Evolutionary conservation across 2,888 invertebrate genomes (phyloP), one percentile per base, ranked within the genome.

Genomic region (Polylopha cassiicola): DNA sequence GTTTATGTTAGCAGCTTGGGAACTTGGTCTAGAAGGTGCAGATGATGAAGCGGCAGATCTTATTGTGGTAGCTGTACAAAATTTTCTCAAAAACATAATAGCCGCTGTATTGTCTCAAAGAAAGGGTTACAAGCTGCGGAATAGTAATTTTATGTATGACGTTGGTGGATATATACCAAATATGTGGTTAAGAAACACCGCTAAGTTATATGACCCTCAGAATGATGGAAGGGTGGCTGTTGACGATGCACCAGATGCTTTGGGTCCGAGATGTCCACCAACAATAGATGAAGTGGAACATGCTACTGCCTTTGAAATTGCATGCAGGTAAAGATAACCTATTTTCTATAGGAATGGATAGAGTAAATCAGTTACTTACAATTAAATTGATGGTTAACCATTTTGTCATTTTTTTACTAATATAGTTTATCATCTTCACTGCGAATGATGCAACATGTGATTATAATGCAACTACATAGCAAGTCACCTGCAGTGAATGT

Each of bases 1-100:
- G 43, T 89, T 97, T 55, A 89, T 95, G 73, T 87, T 97, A 5
- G 91, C 93, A 3, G 95, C 95, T 3, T 97, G 96, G 96, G 95
- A 97, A 61, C 89, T 90, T 30, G 95, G 95, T 0, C 87, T 97
- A 23, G 92, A 95, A 51, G 94, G 94, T 4, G 93, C 93, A 2
- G 93, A 95, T 46, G 94, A 95, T 58, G 90, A 88, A 47, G 94
- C 95, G 3, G 93, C 95, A 0, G 92, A 93, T 46, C 85, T 94
- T n/a, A 88, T 97, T 30, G 91, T 94, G 21, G 89, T 91, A 26
- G 94, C 95, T 1, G 92, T 95, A 1, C 81, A 91, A 82, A 88
- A 89, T 46, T 92, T 95, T 58, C 85, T 97, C 1, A 95, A 95
- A 66, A 94, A 94, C 63, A 88, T 97, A 5, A 81, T 97, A 1